Percentiles rank a stretch among this genome's conserved stretches.
Evolutionary conservation across 2,113 vertebrate species (phyloP).

Genomic region (Nipponia nippon): DNA sequence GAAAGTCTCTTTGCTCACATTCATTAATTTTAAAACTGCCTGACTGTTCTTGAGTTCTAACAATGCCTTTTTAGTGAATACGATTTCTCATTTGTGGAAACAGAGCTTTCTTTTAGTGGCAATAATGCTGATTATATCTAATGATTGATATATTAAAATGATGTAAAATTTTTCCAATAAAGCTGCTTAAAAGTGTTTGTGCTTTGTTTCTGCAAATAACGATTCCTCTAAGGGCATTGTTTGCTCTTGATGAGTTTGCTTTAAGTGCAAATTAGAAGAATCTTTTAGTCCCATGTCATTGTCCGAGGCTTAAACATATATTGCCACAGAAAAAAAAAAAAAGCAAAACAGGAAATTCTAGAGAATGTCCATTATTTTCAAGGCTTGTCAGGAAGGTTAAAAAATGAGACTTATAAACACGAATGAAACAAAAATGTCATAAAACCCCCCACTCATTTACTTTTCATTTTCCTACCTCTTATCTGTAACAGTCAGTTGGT

Average conservation of each 20-base stretch:
- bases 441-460: not conserved
- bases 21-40: not conserved
- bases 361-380: not conserved
- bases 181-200: not conserved
- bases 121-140: slow-evolving; percentile 6
- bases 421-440: not conserved
- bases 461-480: not conserved
- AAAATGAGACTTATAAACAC: not conserved
- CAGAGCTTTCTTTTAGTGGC: not conserved
- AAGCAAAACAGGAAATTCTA: not conserved
- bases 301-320: not conserved
- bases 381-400: not conserved
- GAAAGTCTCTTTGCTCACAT: not conserved
- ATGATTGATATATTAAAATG: slow-evolving; percentile 14
- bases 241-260: not conserved
- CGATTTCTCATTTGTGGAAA: not conserved
- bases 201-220: not conserved
- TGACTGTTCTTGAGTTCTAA: not conserved
- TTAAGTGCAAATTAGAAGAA: not conserved
- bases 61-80: not conserved
- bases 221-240: not conserved
- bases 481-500: not conserved
- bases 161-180: not conserved
- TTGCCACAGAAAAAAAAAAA: not conserved
- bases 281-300: not conserved